Conservation (phyloP, 2,113 vertebrate species). For the Clinocottus analis region DNA sequence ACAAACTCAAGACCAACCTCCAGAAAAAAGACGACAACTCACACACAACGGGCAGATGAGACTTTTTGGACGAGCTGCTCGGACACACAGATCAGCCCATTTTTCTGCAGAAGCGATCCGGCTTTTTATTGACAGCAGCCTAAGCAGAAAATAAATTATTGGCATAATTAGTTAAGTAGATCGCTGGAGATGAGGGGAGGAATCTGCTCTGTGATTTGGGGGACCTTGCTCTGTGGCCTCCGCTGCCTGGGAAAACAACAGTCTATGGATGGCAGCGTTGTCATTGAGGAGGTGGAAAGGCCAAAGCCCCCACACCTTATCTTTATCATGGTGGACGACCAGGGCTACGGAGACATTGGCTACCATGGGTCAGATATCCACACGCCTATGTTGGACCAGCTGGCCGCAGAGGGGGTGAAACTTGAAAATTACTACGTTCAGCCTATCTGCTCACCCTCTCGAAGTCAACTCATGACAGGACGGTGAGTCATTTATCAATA, state of each 20-base stretch:
- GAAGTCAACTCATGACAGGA: conserved; percentile 95
- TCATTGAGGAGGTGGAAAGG: neutral
- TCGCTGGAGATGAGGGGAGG: conserved; percentile 36
- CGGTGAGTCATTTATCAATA: conserved; percentile 82
- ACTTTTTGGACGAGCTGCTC: conserved; percentile 18
- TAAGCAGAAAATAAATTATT: conserved; percentile 13
- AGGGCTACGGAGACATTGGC: conserved; percentile 92
- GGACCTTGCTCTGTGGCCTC: conserved; percentile 40
- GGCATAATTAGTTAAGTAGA: conserved; percentile 15
- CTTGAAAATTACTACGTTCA: conserved; percentile 97
- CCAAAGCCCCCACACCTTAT: conserved; percentile 86
- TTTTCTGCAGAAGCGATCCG: conserved; percentile 4
- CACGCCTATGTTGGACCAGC: conserved; percentile 89
- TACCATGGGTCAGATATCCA: conserved; percentile 94
- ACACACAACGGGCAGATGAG: conserved; percentile 37
- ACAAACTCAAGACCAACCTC: conserved; percentile 31
- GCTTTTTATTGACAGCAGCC: conserved; percentile 20
- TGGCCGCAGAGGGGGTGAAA: conserved; percentile 92
- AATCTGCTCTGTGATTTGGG: conserved; percentile 15
- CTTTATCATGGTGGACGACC: conserved; percentile 94
- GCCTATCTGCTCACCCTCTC: conserved; percentile 94
- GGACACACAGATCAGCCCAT: conserved; percentile 5
- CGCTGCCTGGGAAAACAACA: conserved; percentile 46
- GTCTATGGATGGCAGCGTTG: neutral
- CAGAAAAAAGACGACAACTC: conserved; percentile 29